phyloP scores from a whole-genome alignment of 2,888 invertebrate genomes.

The Rhagophthalmus giganteus region DNA sequence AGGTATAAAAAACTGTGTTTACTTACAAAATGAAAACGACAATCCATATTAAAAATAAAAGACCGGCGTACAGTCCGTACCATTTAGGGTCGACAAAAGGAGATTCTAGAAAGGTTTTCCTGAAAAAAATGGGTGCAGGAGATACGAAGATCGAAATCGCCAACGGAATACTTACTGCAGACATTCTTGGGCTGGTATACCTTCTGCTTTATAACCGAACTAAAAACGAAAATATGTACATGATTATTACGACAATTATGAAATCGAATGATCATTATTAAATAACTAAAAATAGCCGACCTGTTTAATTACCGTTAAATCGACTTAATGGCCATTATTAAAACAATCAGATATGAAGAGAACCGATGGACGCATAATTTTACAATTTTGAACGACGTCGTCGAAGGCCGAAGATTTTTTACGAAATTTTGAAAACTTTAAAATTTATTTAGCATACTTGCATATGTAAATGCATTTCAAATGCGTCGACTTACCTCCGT shows the following conservation, averaged over 20 bases:
- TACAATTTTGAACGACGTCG: no score
- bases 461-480: neutral
- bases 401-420: no score
- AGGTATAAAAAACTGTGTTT: no score
- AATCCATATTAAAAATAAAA: slow-evolving; percentile 67
- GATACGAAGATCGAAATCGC: no score
- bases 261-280: no score
- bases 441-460: neutral
- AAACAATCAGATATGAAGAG: no score
- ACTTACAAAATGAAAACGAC: slow-evolving; percentile 66
- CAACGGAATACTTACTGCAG: slow-evolving; percentile 50
- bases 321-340: no score
- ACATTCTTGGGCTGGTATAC: slow-evolving; percentile 51
- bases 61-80: slow-evolving; percentile 65
- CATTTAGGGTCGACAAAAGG: slow-evolving; percentile 65
- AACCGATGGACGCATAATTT: no score
- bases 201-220: slow-evolving; percentile 49
- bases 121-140: no score
- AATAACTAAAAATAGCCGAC: no score
- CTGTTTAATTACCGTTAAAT: no score
- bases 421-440: neutral
- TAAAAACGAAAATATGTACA: slow-evolving; percentile 41
- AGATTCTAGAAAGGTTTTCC: slow-evolving; percentile 60
- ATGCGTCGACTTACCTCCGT: slow-evolving; percentile 51
- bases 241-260: no score